phyloP scores from a whole-genome alignment of 2,113 vertebrate species.

The Edolisoma coerulescens region DNA sequence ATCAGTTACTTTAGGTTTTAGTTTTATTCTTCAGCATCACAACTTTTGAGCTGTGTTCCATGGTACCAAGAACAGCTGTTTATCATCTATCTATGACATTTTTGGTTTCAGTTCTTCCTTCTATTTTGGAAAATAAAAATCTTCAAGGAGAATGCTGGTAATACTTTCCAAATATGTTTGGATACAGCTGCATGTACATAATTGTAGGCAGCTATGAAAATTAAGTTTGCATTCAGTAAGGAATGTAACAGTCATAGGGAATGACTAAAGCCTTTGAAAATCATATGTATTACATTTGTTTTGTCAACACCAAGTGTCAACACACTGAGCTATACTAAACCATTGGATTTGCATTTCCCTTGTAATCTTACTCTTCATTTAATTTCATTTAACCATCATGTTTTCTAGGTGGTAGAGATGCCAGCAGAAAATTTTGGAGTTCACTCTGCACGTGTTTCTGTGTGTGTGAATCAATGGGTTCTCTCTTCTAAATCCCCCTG shows the following conservation, averaged over 20 bases:
- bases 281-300: background rate
- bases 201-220: background rate
- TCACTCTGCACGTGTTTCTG: accelerated
- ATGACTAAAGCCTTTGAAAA: background rate
- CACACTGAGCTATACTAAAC: background rate
- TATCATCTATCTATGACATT: background rate
- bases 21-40: background rate
- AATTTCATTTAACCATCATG: background rate
- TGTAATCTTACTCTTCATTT: background rate
- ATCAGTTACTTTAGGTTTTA: background rate
- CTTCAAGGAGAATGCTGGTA: background rate
- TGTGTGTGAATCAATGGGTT: background rate
- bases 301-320: background rate
- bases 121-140: background rate
- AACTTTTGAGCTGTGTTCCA: background rate
- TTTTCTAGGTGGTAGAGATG: background rate
- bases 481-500: background rate
- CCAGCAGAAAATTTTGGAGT: background rate
- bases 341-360: background rate
- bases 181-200: background rate
- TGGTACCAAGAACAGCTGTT: background rate
- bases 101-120: background rate
- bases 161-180: background rate
- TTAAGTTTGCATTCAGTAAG: background rate
- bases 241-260: background rate